These are phyloP conservation scores for Synergus laeviventris DNA, from an alignment of 2,888 invertebrate species.

Conservation along the genomic window DNA sequence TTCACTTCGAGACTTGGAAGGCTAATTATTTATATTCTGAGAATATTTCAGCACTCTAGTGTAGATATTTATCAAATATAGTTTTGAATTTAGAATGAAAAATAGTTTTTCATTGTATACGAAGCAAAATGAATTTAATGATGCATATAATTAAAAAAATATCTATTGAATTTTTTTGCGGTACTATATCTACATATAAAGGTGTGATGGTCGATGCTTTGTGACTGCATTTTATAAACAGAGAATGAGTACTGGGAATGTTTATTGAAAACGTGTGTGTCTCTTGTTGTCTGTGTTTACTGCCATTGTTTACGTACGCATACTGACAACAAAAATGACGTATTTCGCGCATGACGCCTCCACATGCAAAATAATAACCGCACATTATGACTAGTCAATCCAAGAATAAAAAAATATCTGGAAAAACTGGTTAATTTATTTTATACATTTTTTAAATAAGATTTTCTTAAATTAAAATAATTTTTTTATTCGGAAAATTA, in stretches of 20 bases:
- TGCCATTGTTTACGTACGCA: slow-evolving; percentile 11
- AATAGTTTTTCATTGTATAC: not conserved
- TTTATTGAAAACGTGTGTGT: not conserved
- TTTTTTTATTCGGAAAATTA: too few species aligned
- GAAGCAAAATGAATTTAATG: too few species aligned
- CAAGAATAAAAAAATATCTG: not conserved
- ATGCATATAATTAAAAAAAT: too few species aligned
- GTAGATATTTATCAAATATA: not conserved
- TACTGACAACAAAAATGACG: slow-evolving; percentile 29
- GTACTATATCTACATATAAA: not conserved
- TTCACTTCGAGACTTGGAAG: not conserved
- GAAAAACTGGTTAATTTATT: not conserved
- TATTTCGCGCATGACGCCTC: slow-evolving; percentile 11
- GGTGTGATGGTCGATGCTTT: not conserved
- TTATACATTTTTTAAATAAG: not conserved
- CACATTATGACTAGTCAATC: not conserved
- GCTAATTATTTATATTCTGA: not conserved
- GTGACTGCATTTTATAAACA: not conserved
- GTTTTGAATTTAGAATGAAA: too few species aligned
- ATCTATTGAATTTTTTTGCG: too few species aligned
- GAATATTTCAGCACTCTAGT: not conserved
- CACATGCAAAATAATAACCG: slow-evolving; percentile 20
- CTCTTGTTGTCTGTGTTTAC: slow-evolving; percentile 4
- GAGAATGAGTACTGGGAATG: not conserved
- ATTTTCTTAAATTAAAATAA: too few species aligned